Evolutionary conservation across 2,888 invertebrate genomes (phyloP), one percentile per base, ranked within the genome.

Genomic region (Chrysopilus asiliformis): DNA sequence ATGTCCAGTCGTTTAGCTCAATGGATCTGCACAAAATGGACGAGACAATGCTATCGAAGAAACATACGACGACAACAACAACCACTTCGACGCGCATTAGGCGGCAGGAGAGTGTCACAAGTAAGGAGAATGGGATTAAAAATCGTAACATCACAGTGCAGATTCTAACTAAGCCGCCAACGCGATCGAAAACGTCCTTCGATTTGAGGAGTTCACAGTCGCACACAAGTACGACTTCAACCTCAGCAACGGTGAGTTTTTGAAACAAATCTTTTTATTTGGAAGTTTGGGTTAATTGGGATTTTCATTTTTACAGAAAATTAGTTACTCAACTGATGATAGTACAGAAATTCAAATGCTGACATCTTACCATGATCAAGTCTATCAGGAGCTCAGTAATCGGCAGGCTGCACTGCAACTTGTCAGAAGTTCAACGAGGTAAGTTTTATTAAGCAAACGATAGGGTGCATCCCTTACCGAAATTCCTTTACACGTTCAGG

Each of bases 1-100:
- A 54, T 42, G 47, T 60, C 19, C 53, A 59, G 4, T 60, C 62
- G 24, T 54, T 58, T 30, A 63, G 63, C 45, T 56, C 62, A 33
- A 60, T 59, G 45, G 63, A 64, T 43, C 44, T 64, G 46, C 58
- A 58, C 45, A 61, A 61, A 47, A 51, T 64, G 34, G 61, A 64
- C 38, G 61, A 61, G 32, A 58, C 56, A 43, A 53, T 57, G 51
- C 45, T 57, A 19, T 45, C 59, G 14, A 58, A 53, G 39, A 60
- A 58, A 37, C 56, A 58, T 1, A 49, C 53, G 12, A 56, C 57
- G 1, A 53, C 57, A 40, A 32, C 54, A 32, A 40, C 48, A 3
- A 51, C 51, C 36, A 41, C 38, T n/a, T 40, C 46, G 7, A 38
- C 45, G 14, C 45, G 42, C 20, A 39, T 42, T 8, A 44, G 40